Conservation (phyloP, 2,888 invertebrate species). For the Acleris literana region DNA sequence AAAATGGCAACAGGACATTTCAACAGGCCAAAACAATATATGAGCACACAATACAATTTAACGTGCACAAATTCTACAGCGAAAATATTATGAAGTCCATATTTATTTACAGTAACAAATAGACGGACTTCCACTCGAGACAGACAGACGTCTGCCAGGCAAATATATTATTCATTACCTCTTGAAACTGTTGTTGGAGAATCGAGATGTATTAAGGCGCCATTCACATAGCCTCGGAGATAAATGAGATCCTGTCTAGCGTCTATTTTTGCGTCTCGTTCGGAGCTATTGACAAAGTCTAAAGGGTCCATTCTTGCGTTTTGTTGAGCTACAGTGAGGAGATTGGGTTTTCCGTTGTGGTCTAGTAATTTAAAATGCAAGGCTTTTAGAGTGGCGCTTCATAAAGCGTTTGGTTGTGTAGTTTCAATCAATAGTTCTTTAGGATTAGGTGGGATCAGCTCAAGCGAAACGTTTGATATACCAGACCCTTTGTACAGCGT, state of each 20-base stretch:
- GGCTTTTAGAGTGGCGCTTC: not conserved
- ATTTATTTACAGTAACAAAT: slow-evolving; percentile 16
- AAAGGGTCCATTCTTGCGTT: slow-evolving; percentile 24
- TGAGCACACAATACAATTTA: not conserved
- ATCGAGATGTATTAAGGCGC: slow-evolving; percentile 23
- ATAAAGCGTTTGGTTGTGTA: not conserved
- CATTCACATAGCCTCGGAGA: slow-evolving; percentile 27
- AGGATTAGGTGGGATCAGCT: slow-evolving; percentile 13
- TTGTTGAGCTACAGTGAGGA: slow-evolving; percentile 3
- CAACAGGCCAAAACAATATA: too few species aligned
- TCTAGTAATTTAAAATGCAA: slow-evolving; percentile 28
- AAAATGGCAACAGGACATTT: too few species aligned
- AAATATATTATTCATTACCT: slow-evolving; percentile 35
- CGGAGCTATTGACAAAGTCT: slow-evolving; percentile 15
- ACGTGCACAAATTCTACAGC: not conserved
- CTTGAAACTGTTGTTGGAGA: slow-evolving; percentile 17
- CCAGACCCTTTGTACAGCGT: too few species aligned
- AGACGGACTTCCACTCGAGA: slow-evolving; percentile 29
- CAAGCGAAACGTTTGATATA: too few species aligned
- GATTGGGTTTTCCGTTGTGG: slow-evolving; percentile 23
- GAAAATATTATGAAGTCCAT: slow-evolving; percentile 1
- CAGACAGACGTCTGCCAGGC: slow-evolving; percentile 32
- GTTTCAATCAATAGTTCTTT: slow-evolving; percentile 10
- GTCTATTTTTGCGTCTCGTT: slow-evolving; percentile 8
- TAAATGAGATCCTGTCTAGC: slow-evolving; percentile 23